A percentile compares a stretch with the other conserved stretches of the same genome.
Evolutionary conservation across 2,113 vertebrate genomes (phyloP).

Genomic region (Coracopsis vasa): DNA sequence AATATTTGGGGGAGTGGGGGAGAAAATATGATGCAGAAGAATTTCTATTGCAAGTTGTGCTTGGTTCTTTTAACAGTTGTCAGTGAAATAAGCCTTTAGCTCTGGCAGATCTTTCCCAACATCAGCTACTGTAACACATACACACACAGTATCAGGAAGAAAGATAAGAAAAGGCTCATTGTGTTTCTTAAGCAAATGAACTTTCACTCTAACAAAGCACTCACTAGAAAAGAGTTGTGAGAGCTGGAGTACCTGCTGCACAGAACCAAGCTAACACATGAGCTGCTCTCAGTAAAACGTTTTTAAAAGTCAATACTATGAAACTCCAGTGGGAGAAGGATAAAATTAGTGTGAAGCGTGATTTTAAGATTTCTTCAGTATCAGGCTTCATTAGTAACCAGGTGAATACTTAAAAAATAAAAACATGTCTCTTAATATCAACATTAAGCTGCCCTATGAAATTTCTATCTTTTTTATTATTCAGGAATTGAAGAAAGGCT

Average conservation of each 20-base stretch:
- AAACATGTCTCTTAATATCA: not conserved
- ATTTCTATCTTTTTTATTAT: not conserved
- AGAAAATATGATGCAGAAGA: not conserved
- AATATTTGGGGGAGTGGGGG: constrained; percentile 4
- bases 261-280: not conserved
- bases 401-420: not conserved
- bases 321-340: not conserved
- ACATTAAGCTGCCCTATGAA: not conserved
- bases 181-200: not conserved
- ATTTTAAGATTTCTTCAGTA: not conserved
- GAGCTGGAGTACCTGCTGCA: not conserved
- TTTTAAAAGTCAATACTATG: not conserved
- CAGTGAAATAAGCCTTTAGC: not conserved
- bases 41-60: not conserved
- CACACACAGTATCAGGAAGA: fast-evolving
- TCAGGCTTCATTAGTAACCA: not conserved
- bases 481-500: not conserved
- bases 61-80: not conserved
- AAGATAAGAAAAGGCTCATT: not conserved
- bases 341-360: not conserved
- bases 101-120: not conserved
- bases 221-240: not conserved
- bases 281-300: not conserved
- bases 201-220: not conserved
- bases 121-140: not conserved